phyloP scores from a whole-genome alignment of 2,888 invertebrate species.

The Idaea straminata region DNA sequence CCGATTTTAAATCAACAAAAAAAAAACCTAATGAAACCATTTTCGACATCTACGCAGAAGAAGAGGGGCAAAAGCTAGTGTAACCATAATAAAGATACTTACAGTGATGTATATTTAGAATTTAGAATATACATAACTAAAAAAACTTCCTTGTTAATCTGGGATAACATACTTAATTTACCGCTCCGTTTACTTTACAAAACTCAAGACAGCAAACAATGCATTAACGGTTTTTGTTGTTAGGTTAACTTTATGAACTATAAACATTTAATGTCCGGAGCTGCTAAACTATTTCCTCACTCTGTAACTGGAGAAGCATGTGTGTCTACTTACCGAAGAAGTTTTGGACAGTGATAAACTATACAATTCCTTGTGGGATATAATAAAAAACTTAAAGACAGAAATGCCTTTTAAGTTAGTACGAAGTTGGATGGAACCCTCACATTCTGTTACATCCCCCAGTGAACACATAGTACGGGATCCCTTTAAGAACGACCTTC shows the following conservation, averaged over 20 bases:
- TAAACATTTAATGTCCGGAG: conserved; percentile 22
- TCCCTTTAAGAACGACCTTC: too few relatives aligned
- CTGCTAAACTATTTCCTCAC: conserved; percentile 22
- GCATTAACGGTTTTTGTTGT: conserved; percentile 25
- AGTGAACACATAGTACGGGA: background rate
- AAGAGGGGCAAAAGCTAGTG: background rate
- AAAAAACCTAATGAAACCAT: too few relatives aligned
- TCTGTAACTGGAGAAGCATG: conserved; percentile 7
- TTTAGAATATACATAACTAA: background rate
- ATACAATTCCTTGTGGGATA: background rate
- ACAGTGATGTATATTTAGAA: background rate
- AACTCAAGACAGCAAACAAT: conserved; percentile 18
- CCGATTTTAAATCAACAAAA: too few relatives aligned
- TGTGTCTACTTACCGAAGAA: background rate
- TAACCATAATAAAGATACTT: background rate
- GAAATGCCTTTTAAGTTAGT: background rate
- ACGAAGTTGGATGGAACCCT: background rate
- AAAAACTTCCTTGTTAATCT: background rate
- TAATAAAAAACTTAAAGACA: background rate
- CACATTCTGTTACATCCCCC: background rate
- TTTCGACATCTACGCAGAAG: too few relatives aligned
- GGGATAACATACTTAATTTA: background rate
- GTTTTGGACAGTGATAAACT: background rate
- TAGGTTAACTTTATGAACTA: conserved; percentile 26
- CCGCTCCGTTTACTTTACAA: too few relatives aligned